These are phyloP conservation scores for Crotophaga sulcirostris DNA, from an alignment of 2,113 vertebrate genomes.

Conservation along the genomic window DNA sequence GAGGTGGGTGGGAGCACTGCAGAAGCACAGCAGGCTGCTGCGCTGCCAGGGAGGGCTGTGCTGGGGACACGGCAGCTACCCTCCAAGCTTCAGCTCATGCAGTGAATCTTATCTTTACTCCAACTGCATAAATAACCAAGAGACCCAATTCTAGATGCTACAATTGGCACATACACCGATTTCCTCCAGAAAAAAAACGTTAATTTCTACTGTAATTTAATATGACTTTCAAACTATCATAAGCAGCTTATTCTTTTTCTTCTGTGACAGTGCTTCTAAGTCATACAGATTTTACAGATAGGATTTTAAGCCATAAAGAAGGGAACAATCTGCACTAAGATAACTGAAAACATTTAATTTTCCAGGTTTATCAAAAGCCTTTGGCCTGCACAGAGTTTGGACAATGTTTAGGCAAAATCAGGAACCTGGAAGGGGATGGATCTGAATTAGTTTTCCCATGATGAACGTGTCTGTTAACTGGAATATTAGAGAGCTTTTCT, in stretches of 20 bases:
- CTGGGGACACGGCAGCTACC: background rate
- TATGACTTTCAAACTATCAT: background rate
- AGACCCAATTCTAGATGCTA: background rate
- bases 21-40: background rate
- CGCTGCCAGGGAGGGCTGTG: background rate
- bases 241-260: conserved; percentile 25
- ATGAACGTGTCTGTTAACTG: background rate
- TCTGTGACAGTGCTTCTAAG: background rate
- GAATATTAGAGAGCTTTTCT: background rate
- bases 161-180: background rate
- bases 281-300: background rate
- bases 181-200: background rate
- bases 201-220: background rate
- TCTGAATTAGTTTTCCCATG: background rate
- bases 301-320: conserved; percentile 13
- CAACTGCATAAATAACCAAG: background rate
- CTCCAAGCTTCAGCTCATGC: background rate
- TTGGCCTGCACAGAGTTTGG: background rate
- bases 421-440: background rate
- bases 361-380: background rate
- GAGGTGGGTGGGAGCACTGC: no score
- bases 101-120: background rate
- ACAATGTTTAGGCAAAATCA: conserved; percentile 2
- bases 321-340: background rate
- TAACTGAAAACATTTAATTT: background rate